phyloP scores from a whole-genome alignment of 2,797 vertebrate genomes.

The Naso thynnoides region DNA sequence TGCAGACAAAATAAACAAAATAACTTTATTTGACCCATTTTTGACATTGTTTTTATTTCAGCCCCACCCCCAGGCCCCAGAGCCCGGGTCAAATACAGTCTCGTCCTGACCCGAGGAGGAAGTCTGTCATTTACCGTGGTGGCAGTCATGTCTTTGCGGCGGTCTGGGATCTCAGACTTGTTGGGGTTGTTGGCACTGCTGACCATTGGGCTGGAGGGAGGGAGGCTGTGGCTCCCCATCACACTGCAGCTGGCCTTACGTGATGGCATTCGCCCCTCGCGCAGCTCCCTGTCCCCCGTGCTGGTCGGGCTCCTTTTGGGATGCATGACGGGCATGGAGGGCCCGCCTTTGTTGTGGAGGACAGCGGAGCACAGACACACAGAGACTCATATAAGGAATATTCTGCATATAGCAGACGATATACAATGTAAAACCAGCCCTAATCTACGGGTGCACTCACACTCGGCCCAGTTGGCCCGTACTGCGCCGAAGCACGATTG shows the following conservation, averaged over 20 bases:
- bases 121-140: conserved; percentile 84
- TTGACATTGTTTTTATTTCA: not conserved
- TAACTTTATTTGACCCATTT: not conserved
- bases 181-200: conserved; percentile 96
- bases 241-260: conserved; percentile 91
- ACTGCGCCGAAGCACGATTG: no score
- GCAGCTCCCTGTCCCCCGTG: conserved; percentile 89
- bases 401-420: conserved; percentile 43
- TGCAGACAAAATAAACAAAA: not conserved
- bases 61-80: not conserved
- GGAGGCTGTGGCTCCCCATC: conserved; percentile 88
- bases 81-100: not conserved
- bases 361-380: conserved; percentile 72
- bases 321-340: conserved; percentile 91
- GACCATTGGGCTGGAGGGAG: conserved; percentile 94
- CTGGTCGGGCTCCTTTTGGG: conserved; percentile 93
- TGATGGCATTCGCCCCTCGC: conserved; percentile 90
- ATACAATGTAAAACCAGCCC: not conserved
- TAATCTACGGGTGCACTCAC: no score
- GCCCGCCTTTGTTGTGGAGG: conserved; percentile 90
- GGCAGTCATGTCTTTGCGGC: conserved; percentile 91
- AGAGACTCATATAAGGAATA: conserved; percentile 75
- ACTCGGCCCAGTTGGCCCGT: no score
- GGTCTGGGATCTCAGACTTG: conserved; percentile 93
- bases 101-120: not conserved